Conservation (phyloP, 2,888 invertebrate species). For the Brenthis hecate region DNA sequence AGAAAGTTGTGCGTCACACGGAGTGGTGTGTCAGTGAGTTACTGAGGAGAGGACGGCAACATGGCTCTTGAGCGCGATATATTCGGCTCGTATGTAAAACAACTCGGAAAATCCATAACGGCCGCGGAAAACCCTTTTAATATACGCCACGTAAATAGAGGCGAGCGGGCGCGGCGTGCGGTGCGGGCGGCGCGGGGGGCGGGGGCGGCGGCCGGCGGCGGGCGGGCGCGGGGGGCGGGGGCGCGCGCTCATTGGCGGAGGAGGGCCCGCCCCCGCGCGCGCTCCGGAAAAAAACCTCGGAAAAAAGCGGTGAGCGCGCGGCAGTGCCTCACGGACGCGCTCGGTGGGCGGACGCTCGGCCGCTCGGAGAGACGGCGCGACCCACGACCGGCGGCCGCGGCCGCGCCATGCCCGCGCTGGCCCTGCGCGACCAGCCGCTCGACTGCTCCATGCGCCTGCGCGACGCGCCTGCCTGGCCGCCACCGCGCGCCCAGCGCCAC, state of each 20-base stretch:
- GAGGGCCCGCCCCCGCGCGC: slow-evolving; percentile 70
- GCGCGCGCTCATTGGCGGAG: slow-evolving; percentile 66
- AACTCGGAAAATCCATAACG: slow-evolving; percentile 79
- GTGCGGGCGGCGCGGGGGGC: slow-evolving; percentile 45
- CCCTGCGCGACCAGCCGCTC: slow-evolving; percentile 85
- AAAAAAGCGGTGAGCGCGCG: slow-evolving; percentile 70
- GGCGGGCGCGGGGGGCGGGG: slow-evolving; percentile 69
- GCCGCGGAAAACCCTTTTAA: slow-evolving; percentile 82
- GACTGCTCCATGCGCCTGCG: slow-evolving; percentile 87
- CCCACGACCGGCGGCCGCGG: slow-evolving; percentile 80
- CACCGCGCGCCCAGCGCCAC: slow-evolving; percentile 59
- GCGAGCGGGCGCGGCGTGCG: slow-evolving; percentile 48
- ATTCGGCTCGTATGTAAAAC: slow-evolving; percentile 65
- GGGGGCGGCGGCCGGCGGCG: slow-evolving; percentile 52
- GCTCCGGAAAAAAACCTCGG: slow-evolving; percentile 61
- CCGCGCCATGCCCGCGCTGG: slow-evolving; percentile 85
- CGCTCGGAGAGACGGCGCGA: slow-evolving; percentile 68
- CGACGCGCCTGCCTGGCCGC: slow-evolving; percentile 71
- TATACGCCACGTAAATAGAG: slow-evolving; percentile 81
- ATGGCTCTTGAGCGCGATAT: slow-evolving; percentile 17
- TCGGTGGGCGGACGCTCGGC: slow-evolving; percentile 68
- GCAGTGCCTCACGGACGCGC: slow-evolving; percentile 76
- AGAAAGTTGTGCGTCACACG: too few species aligned
- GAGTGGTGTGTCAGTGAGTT: background rate
- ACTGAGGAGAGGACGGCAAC: background rate